Evolutionary conservation across 2,797 vertebrate genomes (phyloP).

Genomic region (Lepilemur ruficaudatus): DNA sequence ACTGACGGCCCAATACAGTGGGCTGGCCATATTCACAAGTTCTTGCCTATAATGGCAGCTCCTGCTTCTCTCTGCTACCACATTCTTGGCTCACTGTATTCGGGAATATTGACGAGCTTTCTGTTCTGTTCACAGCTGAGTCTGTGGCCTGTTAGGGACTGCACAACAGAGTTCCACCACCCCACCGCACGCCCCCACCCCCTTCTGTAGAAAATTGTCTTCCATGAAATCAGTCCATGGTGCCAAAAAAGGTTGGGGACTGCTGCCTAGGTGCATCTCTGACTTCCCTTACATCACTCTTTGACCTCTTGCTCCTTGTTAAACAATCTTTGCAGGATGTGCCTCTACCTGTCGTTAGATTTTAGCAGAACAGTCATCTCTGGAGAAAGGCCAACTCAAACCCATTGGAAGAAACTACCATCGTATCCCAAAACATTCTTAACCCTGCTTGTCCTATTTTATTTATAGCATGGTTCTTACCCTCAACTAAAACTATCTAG

Average conservation of each 20-base stretch:
- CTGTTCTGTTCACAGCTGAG: too few species aligned
- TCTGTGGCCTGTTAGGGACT: too few species aligned
- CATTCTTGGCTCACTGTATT: too few species aligned
- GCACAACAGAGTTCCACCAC: too few species aligned
- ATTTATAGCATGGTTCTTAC: too few species aligned
- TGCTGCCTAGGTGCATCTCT: too few species aligned
- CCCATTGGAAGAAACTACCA: background rate
- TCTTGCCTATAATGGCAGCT: rapidly evolving
- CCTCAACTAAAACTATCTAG: background rate
- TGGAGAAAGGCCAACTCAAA: background rate
- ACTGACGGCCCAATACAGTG: background rate
- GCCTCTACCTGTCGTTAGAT: background rate
- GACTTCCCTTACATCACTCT: background rate
- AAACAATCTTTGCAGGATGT: background rate
- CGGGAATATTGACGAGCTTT: too few species aligned
- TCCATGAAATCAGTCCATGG: too few species aligned
- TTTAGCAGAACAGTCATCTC: background rate
- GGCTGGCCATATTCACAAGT: too few species aligned
- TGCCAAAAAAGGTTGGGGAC: too few species aligned
- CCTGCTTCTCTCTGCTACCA: rapidly evolving
- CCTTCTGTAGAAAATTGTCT: too few species aligned
- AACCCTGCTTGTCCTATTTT: background rate
- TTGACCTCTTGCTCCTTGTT: background rate
- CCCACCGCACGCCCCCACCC: too few species aligned
- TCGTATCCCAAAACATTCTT: background rate